Evolutionary conservation across 1,140 invertebrate genomes (phyloP), one percentile per base, ranked within the genome.

Genomic region (Trachymyrmex septentrionalis): DNA sequence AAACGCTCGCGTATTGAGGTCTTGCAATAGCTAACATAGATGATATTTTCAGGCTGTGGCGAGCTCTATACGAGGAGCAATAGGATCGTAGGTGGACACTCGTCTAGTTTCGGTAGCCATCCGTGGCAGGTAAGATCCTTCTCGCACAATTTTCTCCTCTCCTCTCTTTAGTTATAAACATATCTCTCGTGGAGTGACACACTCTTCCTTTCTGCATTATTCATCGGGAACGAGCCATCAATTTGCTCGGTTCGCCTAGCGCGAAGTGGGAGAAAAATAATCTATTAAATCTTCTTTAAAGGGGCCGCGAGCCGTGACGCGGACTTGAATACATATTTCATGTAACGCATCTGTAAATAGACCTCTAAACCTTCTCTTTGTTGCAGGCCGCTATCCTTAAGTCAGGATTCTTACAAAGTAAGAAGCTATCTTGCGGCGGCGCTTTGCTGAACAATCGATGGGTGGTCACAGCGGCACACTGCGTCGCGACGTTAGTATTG

Each of bases 61-160:
- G 98, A 98, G 94, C 96, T 98, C 30, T 98, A 97, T 91, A 97
- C 97, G 0, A 96, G 98, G 69, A 98, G 97, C 57, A 98, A 98
- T 92, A 96, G 98, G 88, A 99, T 99, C 86, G 98, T 99, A 1
- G 98, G 98, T n/a, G 98, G 98, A 0, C 97, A 98, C 90, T 97
- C 98, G 61, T 97, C 98, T 0, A 97, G 97, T 82, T 99, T 99
- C 92, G 98, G 98, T 6, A 98, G 97, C 57, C 98, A 99, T 96
- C 98, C 98, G n/a, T 99, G 98, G 98, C 98, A 99, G 96, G 96
- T 96, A 92, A 93, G 91, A 88, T 91, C 55, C 64, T 81, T 27
- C 55, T 38, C 57, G 38, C 7, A 16, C 64, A n/a, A 34, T 73
- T 87, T 73, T 44, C 71, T 21, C n/a, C 50, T 57, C 69, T 14